Evolutionary conservation across 2,113 vertebrate species (phyloP), one percentile per base, ranked within the genome.

Genomic region (Phaethornis superciliosus): DNA sequence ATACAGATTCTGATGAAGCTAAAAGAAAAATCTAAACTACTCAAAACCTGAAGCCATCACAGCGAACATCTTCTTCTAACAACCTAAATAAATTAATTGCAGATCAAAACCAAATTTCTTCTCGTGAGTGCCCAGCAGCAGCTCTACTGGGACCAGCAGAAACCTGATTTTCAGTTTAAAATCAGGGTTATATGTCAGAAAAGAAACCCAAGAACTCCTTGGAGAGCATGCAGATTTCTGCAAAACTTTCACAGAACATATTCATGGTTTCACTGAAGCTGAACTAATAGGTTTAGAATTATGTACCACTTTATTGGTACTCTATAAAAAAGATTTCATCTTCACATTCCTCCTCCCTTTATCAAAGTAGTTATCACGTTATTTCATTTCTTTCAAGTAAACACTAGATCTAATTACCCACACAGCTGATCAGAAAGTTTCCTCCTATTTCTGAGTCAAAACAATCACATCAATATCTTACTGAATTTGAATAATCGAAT

Each of bases 241-340:
- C 75, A 42, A 49, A 63, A 79, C 59, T 46, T 79, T 52, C 55
- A 51, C 33, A 44, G n/a, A 94, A 71, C 32, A 35, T 70, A 82
- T 44, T 74, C 33, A 10, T 30, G n/a, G 46, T 75, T 95, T 72
- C 76, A 72, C 28, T 80, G 85, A 93, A 89, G 78, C 84, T 89
- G 93, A 91, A 96, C 87, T 87, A 94, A 94, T 52, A 84, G 54
- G 22, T 58, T 91, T 87, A 88, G 55, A 85, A 92, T 35, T 18
- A 87, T 40, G 40, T 32, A 69, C 24, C 32, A 46, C 81, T 93
- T 81, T 69, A 65, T 21, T 79, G 42, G 81, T 72, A n/a, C 37
- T 79, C 84, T 35, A 4, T 21, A 69, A 77, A 78, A 80, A 56
- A 88, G 32, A 70, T 81, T 63, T 60, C 74, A 89, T 20, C 27